Conservation (phyloP, 2,113 vertebrate species). For the Sylvia atricapilla region DNA sequence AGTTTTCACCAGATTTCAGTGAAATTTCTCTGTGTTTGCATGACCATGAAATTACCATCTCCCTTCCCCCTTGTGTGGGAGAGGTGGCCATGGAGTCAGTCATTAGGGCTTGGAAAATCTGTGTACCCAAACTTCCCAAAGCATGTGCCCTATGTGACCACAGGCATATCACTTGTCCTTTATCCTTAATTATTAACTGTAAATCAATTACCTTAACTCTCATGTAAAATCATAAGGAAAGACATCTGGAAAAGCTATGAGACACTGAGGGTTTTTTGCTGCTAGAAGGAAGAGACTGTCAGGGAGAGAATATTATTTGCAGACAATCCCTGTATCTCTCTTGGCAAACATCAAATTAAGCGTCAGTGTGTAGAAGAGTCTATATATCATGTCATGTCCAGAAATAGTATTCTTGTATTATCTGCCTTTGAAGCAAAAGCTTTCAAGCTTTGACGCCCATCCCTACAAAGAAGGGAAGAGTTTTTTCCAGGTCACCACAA, state of each 20-base stretch:
- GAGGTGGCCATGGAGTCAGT: background rate
- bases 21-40: background rate
- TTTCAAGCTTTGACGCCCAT: background rate
- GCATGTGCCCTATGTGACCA: rapidly evolving
- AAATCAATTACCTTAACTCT: background rate
- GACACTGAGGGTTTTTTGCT: background rate
- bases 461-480: background rate
- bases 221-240: background rate
- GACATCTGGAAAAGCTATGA: background rate
- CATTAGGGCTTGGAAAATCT: background rate
- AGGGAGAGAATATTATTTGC: background rate
- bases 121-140: background rate
- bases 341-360: background rate
- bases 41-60: background rate
- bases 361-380: background rate
- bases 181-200: background rate
- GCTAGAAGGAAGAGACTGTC: background rate
- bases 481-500: conserved; percentile 5
- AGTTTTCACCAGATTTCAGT: background rate
- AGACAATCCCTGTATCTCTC: background rate
- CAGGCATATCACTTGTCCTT: background rate
- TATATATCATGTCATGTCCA: background rate
- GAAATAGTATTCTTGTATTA: background rate
- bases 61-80: background rate
- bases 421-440: conserved; percentile 10